These are phyloP conservation scores for Rhizoglyphus robini DNA, from an alignment of 1,140 invertebrate genomes.

Conservation along the genomic window DNA sequence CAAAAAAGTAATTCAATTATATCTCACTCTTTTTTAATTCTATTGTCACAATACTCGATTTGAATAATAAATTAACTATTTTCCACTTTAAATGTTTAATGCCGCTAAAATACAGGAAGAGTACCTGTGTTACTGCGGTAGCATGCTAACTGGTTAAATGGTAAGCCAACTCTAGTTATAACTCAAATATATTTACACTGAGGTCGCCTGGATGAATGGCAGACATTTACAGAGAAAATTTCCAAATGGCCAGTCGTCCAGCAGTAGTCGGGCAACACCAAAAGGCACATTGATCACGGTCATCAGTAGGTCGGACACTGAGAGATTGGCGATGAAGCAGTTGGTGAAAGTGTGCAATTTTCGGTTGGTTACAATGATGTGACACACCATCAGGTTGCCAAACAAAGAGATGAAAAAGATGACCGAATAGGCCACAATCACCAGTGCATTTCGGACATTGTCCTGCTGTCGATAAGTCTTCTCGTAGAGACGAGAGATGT, in stretches of 20 bases:
- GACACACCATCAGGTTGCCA: slow-evolving; percentile 11
- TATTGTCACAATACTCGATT: too few relatives aligned
- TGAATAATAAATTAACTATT: too few relatives aligned
- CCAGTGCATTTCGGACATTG: background rate
- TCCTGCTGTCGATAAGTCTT: background rate
- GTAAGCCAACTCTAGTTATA: too few relatives aligned
- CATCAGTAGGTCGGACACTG: slow-evolving; percentile 68
- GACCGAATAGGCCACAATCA: background rate
- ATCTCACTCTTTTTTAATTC: too few relatives aligned
- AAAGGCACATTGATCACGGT: slow-evolving; percentile 73
- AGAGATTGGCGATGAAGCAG: slow-evolving; percentile 69
- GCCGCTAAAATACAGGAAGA: too few relatives aligned
- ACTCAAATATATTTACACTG: slow-evolving; percentile 34
- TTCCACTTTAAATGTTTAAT: too few relatives aligned
- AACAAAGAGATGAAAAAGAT: slow-evolving; percentile 15
- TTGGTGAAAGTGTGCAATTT: slow-evolving; percentile 44
- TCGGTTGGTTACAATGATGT: background rate
- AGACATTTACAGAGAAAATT: slow-evolving; percentile 36
- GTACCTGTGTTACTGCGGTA: too few relatives aligned
- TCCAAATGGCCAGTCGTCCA: slow-evolving; percentile 38
- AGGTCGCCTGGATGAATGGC: slow-evolving; percentile 35
- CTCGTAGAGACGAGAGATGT: background rate
- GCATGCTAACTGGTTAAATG: too few relatives aligned
- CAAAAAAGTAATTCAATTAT: too few relatives aligned
- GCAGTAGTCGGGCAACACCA: slow-evolving; percentile 31